phyloP scores from a whole-genome alignment of 2,888 invertebrate species.

The Tetheella fluctuosa region DNA sequence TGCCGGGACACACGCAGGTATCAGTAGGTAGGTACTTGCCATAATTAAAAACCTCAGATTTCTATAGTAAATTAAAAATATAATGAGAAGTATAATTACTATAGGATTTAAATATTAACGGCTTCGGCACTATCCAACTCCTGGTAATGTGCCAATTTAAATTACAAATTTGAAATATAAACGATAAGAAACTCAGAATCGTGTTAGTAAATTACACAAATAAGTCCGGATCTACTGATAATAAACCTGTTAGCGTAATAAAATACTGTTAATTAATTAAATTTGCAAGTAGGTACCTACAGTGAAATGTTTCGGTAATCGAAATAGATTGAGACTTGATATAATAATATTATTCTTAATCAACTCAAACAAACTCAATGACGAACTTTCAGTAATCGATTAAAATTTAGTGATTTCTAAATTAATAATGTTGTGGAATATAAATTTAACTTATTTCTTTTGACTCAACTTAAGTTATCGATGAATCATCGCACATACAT shows the following conservation, averaged over 20 bases:
- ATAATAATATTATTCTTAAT: neutral
- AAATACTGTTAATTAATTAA: conserved; percentile 38
- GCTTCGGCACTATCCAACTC: neutral
- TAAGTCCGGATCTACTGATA: conserved; percentile 32
- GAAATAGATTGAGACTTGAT: neutral
- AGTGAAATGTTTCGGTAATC: conserved; percentile 24
- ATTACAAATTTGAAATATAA: conserved; percentile 28
- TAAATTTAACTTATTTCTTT: too few relatives aligned
- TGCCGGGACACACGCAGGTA: neutral
- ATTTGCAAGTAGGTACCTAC: conserved; percentile 26
- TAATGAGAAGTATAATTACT: neutral
- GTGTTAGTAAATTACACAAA: conserved; percentile 34
- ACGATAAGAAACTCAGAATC: conserved; percentile 24
- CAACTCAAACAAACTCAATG: neutral
- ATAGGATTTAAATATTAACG: conserved; percentile 6
- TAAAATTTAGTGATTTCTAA: neutral
- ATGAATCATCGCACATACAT: neutral
- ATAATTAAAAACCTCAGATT: neutral
- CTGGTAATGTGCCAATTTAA: conserved; percentile 22
- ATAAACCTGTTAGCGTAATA: conserved; percentile 39
- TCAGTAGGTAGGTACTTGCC: neutral
- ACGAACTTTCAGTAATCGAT: too few relatives aligned
- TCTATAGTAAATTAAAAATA: neutral
- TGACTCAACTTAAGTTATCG: neutral
- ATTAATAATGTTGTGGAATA: neutral